A percentile compares a stretch with the other conserved stretches of the same genome.
Conservation (phyloP, 2,888 invertebrate genomes). For the Pharmacophagus antenor region DNA sequence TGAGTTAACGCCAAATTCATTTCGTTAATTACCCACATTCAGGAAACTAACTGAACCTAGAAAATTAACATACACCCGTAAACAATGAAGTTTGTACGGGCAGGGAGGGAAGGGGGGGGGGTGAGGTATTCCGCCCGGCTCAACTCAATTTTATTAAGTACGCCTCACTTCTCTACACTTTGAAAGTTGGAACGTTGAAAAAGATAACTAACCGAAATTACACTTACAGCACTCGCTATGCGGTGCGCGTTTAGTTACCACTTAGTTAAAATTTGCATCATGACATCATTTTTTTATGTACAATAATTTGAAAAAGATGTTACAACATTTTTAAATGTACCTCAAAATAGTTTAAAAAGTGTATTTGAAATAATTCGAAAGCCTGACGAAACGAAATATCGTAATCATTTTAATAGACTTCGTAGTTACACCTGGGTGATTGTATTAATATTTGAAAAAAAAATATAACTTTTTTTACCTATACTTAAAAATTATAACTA, state of each 20-base stretch:
- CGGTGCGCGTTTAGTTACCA: neutral
- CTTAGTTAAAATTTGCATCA: neutral
- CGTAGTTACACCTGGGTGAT: too few species aligned
- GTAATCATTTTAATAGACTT: too few species aligned
- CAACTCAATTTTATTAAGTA: conserved; percentile 22
- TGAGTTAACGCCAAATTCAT: neutral
- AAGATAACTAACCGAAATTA: conserved; percentile 14
- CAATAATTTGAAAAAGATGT: too few species aligned
- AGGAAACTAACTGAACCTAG: neutral
- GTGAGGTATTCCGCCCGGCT: conserved; percentile 5
- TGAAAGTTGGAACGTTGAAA: conserved; percentile 21
- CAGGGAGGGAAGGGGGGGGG: too few species aligned
- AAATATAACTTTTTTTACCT: too few species aligned
- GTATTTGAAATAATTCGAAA: too few species aligned
- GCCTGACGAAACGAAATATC: too few species aligned
- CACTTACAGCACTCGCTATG: conserved; percentile 8
- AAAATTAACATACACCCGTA: neutral
- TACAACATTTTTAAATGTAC: too few species aligned
- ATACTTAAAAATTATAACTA: too few species aligned
- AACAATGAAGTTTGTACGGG: neutral
- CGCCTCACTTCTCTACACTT: conserved; percentile 14
- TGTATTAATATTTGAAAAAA: too few species aligned
- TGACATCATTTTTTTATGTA: too few species aligned
- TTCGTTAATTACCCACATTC: neutral
- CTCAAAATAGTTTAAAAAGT: too few species aligned